Conservation (phyloP, 2,113 vertebrate genomes). For the Syngnathoides biaculeatus region DNA sequence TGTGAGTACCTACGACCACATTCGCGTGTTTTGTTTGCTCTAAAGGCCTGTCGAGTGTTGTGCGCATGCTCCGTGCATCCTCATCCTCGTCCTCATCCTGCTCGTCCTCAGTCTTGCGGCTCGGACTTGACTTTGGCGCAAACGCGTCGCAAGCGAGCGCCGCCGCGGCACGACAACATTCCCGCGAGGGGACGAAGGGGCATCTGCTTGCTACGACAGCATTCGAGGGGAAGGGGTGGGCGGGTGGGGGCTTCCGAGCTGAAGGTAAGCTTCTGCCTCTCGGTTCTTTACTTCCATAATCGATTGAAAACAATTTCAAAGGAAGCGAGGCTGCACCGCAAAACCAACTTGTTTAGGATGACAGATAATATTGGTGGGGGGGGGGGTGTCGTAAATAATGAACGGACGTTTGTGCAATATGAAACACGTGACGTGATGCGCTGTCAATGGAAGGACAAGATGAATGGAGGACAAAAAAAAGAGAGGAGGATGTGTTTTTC, state of each 20-base stretch:
- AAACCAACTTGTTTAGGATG: neutral
- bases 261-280: conserved; percentile 50
- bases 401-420: neutral
- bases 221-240: conserved; percentile 11
- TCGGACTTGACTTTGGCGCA: neutral
- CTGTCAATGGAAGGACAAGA: conserved; percentile 6
- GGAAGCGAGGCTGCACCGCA: neutral
- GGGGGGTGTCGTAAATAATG: neutral
- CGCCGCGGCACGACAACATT: conserved; percentile 1
- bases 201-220: conserved; percentile 16
- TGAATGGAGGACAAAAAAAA: neutral
- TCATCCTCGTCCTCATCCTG: neutral
- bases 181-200: conserved; percentile 14
- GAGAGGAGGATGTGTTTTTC: neutral
- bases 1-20: neutral
- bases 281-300: neutral
- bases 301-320: neutral
- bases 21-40: neutral
- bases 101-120: neutral
- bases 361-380: neutral
- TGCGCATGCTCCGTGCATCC: conserved; percentile 9
- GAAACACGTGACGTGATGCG: neutral
- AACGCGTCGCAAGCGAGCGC: neutral
- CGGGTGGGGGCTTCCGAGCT: conserved; percentile 21
- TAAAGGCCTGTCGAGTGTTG: neutral